phyloP scores from a whole-genome alignment of 2,888 invertebrate species.

The Drosophila leonis region DNA sequence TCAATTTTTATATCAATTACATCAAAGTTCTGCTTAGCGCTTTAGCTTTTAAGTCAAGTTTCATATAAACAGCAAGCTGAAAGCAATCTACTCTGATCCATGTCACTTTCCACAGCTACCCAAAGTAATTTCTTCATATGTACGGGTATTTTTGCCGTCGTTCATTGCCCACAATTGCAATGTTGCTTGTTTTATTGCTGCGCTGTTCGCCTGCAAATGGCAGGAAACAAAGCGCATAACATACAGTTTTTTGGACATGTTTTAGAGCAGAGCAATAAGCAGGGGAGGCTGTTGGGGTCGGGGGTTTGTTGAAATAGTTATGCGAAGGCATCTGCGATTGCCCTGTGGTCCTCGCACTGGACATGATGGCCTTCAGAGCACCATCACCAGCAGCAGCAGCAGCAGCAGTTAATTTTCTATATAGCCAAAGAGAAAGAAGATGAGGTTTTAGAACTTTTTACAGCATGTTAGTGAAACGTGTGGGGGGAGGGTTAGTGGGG shows the following conservation, averaged over 20 bases:
- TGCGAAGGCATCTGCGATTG: slow-evolving; percentile 42
- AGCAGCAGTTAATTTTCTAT: slow-evolving; percentile 46
- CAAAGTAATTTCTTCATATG: neutral
- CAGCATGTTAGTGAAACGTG: slow-evolving; percentile 11
- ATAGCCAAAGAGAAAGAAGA: slow-evolving; percentile 20
- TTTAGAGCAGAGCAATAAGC: slow-evolving; percentile 20
- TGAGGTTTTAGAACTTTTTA: slow-evolving; percentile 34
- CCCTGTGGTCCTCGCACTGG: slow-evolving; percentile 36
- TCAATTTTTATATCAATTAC: neutral
- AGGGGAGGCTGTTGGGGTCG: neutral
- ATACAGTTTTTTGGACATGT: slow-evolving; percentile 43
- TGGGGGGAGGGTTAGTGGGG: neutral
- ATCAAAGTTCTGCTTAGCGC: neutral
- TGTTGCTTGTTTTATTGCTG: slow-evolving; percentile 29
- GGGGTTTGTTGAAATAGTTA: slow-evolving; percentile 43
- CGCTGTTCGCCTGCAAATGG: slow-evolving; percentile 50
- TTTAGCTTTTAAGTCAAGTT: neutral
- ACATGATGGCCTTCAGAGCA: slow-evolving; percentile 44
- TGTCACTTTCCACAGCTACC: neutral
- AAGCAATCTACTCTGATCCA: neutral
- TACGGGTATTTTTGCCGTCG: slow-evolving; percentile 21
- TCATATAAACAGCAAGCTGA: neutral
- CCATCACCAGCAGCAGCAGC: slow-evolving; percentile 24
- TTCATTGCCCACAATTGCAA: neutral
- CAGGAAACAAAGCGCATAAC: slow-evolving; percentile 54